Conservation (phyloP, 2,113 vertebrate genomes). For the Mus pahari region DNA sequence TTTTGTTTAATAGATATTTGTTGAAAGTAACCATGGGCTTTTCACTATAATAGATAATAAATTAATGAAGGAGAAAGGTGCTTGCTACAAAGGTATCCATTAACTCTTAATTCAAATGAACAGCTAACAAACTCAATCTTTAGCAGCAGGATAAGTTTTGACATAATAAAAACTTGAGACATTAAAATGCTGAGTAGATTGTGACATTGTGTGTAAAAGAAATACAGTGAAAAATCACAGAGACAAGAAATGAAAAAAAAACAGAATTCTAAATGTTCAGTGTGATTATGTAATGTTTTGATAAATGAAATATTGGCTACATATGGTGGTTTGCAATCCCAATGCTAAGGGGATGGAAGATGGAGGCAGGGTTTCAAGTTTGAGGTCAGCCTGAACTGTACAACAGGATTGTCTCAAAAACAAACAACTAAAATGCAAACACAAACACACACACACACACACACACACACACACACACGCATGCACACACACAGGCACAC, state of each 20-base stretch:
- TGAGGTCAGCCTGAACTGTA: not conserved
- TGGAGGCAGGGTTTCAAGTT: not conserved
- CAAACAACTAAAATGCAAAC: not conserved
- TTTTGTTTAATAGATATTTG: not conserved
- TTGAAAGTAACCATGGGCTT: not conserved
- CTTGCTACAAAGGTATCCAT: constrained; percentile 26
- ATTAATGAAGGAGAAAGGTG: not conserved
- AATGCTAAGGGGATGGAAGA: too few relatives aligned
- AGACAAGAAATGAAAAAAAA: constrained; percentile 26
- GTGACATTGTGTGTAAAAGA: constrained; percentile 1
- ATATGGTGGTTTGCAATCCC: not conserved
- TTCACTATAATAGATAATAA: not conserved
- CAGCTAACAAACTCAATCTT: constrained; percentile 46
- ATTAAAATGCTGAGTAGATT: constrained; percentile 14
- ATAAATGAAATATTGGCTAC: not conserved
- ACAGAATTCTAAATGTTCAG: not conserved
- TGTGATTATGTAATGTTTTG: not conserved
- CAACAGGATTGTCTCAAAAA: not conserved
- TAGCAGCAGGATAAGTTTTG: not conserved
- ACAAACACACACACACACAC: not conserved
- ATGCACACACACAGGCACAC: not conserved
- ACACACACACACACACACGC: not conserved
- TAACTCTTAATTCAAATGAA: constrained; percentile 32
- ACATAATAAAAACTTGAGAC: constrained; percentile 1
- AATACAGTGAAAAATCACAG: not conserved